Evolutionary conservation across 2,113 vertebrate species (phyloP).

Genomic region (Gymnarchus niloticus): DNA sequence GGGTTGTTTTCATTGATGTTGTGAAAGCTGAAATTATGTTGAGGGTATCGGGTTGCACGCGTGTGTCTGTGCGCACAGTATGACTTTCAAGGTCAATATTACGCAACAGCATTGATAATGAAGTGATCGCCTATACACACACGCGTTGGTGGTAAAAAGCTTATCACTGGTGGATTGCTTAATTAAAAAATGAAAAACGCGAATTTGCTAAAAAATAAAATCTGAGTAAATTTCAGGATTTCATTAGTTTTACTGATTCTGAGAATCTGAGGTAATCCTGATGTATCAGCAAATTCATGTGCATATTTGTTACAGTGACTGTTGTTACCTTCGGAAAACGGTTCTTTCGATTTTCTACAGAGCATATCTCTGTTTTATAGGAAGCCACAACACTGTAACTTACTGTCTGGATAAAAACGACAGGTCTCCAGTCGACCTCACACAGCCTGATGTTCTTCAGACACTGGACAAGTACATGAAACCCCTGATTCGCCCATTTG

Average conservation of each 20-base stretch:
- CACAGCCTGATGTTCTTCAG: constrained; percentile 66
- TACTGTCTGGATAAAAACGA: constrained; percentile 69
- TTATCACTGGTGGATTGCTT: neutral
- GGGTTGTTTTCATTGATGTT: neutral
- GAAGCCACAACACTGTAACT: constrained; percentile 69
- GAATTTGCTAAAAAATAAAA: neutral
- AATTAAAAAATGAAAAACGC: too few species aligned
- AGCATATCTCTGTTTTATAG: constrained; percentile 36
- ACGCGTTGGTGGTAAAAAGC: neutral
- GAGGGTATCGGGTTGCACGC: neutral
- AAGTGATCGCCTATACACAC: neutral
- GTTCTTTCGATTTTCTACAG: neutral
- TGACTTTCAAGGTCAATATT: too few species aligned
- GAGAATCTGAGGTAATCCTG: neutral
- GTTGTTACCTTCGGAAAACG: neutral
- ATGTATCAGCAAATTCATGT: neutral
- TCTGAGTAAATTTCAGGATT: neutral
- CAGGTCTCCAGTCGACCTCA: constrained; percentile 63
- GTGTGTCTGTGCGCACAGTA: neutral
- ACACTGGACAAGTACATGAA: constrained; percentile 68
- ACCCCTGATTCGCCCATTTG: constrained; percentile 65
- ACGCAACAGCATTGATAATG: too few species aligned
- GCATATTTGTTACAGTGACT: neutral
- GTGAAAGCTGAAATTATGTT: neutral
- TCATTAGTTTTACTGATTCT: neutral